Percentiles rank a stretch among this genome's conserved stretches.
phyloP scores from a whole-genome alignment of 2,113 vertebrate genomes.

The Myrmecophaga tridactyla region DNA sequence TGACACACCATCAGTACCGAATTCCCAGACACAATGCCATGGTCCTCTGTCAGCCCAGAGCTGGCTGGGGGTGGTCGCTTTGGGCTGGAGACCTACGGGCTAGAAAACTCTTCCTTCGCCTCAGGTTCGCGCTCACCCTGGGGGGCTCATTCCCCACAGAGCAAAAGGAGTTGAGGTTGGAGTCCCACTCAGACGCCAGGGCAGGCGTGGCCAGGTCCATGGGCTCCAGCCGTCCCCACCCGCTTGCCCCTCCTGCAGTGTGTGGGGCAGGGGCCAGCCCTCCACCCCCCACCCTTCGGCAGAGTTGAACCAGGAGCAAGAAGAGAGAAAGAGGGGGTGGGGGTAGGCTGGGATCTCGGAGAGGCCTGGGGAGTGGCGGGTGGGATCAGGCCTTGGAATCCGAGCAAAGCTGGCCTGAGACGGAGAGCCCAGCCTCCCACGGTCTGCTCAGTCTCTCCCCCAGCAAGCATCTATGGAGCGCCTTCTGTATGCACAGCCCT shows the following conservation, averaged over 20 bases:
- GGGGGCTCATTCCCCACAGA: not conserved
- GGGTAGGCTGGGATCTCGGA: too few relatives aligned
- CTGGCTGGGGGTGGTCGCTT: rapidly evolving
- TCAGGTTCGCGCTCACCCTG: not conserved
- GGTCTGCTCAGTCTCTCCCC: rapidly evolving
- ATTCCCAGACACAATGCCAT: not conserved
- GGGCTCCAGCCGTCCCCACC: not conserved
- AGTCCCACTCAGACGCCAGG: rapidly evolving
- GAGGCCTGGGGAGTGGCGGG: too few relatives aligned
- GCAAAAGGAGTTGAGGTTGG: rapidly evolving
- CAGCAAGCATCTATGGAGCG: rapidly evolving
- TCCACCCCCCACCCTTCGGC: rapidly evolving
- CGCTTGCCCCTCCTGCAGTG: rapidly evolving
- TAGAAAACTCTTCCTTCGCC: too few relatives aligned
- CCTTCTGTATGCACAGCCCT: not conserved
- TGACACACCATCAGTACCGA: not conserved
- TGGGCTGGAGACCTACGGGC: not conserved
- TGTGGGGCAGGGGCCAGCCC: not conserved
- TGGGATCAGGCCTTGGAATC: too few relatives aligned
- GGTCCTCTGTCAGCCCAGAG: not conserved
- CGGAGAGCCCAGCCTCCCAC: rapidly evolving
- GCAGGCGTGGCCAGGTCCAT: rapidly evolving
- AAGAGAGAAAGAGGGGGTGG: not conserved
- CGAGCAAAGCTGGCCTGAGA: not conserved
- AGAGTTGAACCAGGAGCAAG: rapidly evolving